Base-by-base conservation (phyloP, 2,888 invertebrate genomes). In the Allophyes oxyacanthae region DNA sequence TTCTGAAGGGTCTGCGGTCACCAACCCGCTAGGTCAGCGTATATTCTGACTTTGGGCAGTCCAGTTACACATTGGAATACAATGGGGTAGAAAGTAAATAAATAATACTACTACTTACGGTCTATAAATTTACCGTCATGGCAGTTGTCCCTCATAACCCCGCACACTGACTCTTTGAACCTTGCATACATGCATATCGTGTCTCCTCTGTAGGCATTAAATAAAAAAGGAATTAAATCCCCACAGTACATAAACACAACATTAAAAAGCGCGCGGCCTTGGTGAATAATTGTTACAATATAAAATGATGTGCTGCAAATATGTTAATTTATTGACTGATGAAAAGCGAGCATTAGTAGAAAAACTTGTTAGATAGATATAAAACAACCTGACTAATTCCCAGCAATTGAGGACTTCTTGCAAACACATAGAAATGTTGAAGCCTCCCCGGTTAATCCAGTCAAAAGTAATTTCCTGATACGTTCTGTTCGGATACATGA, bases 341-440 rank as follows among this genome's bases (percentile, higher is more conserved):
- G n/a, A n/a, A n/a, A n/a, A n/a, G n/a, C n/a, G n/a, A n/a, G n/a
- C n/a, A n/a, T n/a, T n/a, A n/a, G n/a, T n/a, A n/a, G n/a, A n/a
- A n/a, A n/a, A n/a, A n/a, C n/a, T n/a, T n/a, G n/a, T n/a, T n/a
- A n/a, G n/a, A n/a, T n/a, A n/a, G n/a, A 28, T n/a, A 46, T 11
- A 20, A 48, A 33, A 6, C 46, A 7, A 68, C 70, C 50, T 72
- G 2, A 53, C 14, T 9, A 38, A 0, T 51, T 70, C 73, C 70
- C 73, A 72, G 36, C 70, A 70, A 15, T 45, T 69, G 5, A 70
- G 34, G 3, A 70, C 0, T 0, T 56, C 34, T 8, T 0, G 6
- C 10, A 64, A 36, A 34, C 70, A 70, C 1, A 1, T 0, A 4
- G 70, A 34, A 1, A 26, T 7, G 14, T 60, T 60, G 37, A 40